Evolutionary conservation across 2,113 vertebrate species (phyloP), one percentile per base, ranked within the genome.

Genomic region (Forbesichthys agassizii): DNA sequence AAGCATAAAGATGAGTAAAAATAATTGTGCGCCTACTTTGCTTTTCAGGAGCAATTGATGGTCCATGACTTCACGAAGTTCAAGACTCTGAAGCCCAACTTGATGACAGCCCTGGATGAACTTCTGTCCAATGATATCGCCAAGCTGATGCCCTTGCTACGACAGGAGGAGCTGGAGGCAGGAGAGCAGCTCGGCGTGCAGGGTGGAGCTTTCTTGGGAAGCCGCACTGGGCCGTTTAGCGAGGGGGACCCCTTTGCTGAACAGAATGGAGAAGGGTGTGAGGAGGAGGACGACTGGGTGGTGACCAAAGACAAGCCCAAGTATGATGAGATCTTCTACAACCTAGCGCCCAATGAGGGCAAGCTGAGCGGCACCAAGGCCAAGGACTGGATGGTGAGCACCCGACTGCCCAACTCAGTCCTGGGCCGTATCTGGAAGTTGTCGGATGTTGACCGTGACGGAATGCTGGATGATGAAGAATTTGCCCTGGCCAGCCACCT

Each of bases 281-380:
- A 91, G 83, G 94, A 94, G 0, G 94, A 93, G 11, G 94, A 92
- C 9, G 94, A 93, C 60, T 98, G 96, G 96, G 93, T 96, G 64
- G 96, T 98, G 84, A 96, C 92, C 58, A 96, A 96, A 81, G 96
- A 98, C 92, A 98, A 98, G 78, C 93, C 95, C 83, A 98, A 98
- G 46, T 98, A 98, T 0, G 96, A 98, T 4, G 96, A 98, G 75
- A 96, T 98, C 89, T 98, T 98, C 92, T 98, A 96, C 73, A 97
- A 95, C 84, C 90, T 98, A 11, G 91, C 94, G 0, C 96, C 96
- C 0, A 91, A 91, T 0, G 95, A 97, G 16, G 96, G 96, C 16
- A 98, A 98, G 80, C 91, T 98, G 78, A 96, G 94, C 0, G 95
- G 96, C 74, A 92, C 85, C 78, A 96, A 96, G 86, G 96, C 94